Base-by-base conservation (phyloP, 2,797 vertebrate species). In the Ficedula albicollis region DNA sequence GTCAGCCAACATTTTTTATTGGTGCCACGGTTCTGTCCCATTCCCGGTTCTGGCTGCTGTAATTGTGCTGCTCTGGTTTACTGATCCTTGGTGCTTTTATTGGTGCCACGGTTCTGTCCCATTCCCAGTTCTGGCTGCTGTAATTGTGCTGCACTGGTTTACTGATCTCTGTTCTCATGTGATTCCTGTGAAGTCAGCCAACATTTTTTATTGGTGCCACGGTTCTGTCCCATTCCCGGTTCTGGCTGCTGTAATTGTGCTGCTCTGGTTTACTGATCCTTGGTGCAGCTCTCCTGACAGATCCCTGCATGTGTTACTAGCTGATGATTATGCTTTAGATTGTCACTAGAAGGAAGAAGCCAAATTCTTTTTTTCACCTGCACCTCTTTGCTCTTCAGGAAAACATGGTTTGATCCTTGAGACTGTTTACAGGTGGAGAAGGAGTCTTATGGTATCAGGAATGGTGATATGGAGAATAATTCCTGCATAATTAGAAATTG, bases 11-110 rank as follows among this genome's bases (percentile, higher is more conserved):
- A 7, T 43, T 84, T 93, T 54, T 52, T 19, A 15, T 3, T 72
- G 39, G 2, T 48, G 29, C 39, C 55, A 2, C 0, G 2, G 26
- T 13, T 69, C n/a, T 44, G 54, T 15, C 13, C 30, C 4, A 5
- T 72, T 39, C 32, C 7, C 11, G 11, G 10, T 64, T 87, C 63
- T 73, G 80, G 44, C 32, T 82, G 27, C 69, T 90, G 51, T 46
- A 15, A 15, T 15, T 44, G 55, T 39, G 27, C 56, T 82, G 25
- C 11, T 5, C 9, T 55, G 11, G 14, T 62, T 77, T 38, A 9
- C 34, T 60, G n/a, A 19, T 30, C 15, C 14, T 69, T 19, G 29
- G 30, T 48, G n/a, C 39, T n/a, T n/a, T n/a, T n/a, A n/a, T n/a
- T n/a, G n/a, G n/a, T n/a, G n/a, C n/a, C n/a, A n/a, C n/a, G n/a